phyloP scores from a whole-genome alignment of 2,113 vertebrate genomes.

The Misgurnus mizolepis region DNA sequence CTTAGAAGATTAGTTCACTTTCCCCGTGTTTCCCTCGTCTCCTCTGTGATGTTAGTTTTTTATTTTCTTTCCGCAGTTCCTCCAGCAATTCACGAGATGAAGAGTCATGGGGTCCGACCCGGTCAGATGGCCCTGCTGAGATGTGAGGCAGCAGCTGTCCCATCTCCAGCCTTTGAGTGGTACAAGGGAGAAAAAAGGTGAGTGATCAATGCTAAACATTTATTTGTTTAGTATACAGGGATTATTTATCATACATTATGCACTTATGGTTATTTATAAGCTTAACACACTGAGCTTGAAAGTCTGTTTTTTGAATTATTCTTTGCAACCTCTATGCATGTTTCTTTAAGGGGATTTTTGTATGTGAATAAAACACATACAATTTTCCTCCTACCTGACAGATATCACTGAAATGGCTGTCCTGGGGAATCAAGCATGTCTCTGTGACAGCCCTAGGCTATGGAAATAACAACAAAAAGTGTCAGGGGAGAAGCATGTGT shows the following conservation, averaged over 20 bases:
- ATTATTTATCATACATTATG: slow-evolving; percentile 36
- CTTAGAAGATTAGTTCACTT: not conserved
- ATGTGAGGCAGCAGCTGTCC: slow-evolving; percentile 94
- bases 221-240: not conserved
- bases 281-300: slow-evolving; percentile 8
- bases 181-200: slow-evolving; percentile 97
- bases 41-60: not conserved
- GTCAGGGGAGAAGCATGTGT: not conserved
- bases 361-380: not conserved
- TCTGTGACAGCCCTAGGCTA: not conserved
- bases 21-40: not conserved
- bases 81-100: slow-evolving; percentile 95
- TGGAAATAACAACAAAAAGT: not conserved
- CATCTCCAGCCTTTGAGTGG: slow-evolving; percentile 91
- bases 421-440: no score
- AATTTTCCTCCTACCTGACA: not conserved
- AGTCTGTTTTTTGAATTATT: not conserved
- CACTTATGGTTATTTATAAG: slow-evolving; percentile 14
- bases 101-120: slow-evolving; percentile 83
- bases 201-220: slow-evolving; percentile 34
- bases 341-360: not conserved
- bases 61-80: slow-evolving; percentile 78
- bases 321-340: not conserved
- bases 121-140: slow-evolving; percentile 89
- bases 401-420: no score